Base-by-base conservation (phyloP, 2,797 vertebrate species). In the Triplophysa yarkandensis region DNA sequence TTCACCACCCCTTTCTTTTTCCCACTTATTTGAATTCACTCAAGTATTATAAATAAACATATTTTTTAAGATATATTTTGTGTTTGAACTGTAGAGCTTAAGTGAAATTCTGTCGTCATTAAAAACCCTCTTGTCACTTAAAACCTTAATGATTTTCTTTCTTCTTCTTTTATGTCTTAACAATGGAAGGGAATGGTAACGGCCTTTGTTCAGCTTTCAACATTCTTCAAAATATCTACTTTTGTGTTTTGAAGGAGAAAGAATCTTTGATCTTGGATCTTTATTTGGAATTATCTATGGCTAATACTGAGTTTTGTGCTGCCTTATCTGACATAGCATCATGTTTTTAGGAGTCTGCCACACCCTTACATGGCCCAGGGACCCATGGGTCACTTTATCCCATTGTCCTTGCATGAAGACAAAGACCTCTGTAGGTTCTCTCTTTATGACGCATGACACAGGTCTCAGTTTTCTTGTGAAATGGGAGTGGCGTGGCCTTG, bases 281-380 rank as follows among this genome's bases (percentile, higher is more conserved):
- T 27, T 52, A 54, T 54, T 54, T 54, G 11, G 23, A 54, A 54
- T 16, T 11, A 54, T 21, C 19, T 3, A 23, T 50, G 46, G 23
- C n/a, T 17, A 5, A 6, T 46, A n/a, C 44, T 50, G 21, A 23
- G 23, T 54, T 54, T 54, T 16, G 13, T 54, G 50, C 14, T 54
- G 50, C 48, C 25, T 10, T 54, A 54, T 54, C 63, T 75, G 30
- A 50, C 30, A 63, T 60, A 36, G 54, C 44, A 57, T 44, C 52
- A 39, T 66, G 30, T 60, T 27, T 75, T n/a, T 50, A 13, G 19
- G 25, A 6, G 28, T 52, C 55, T 68, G 21, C 73, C 64, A 75
- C 54, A 68, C 73, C 64, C 64, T 52, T 8, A 4, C 13, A 1
- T 61, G 9, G 41, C 73, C 55, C 64, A 11, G 54, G 55, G 55